A percentile compares a stretch with the other conserved stretches of the same genome.
phyloP scores from a whole-genome alignment of 1,140 invertebrate species.

The Hypothenemus hampei region DNA sequence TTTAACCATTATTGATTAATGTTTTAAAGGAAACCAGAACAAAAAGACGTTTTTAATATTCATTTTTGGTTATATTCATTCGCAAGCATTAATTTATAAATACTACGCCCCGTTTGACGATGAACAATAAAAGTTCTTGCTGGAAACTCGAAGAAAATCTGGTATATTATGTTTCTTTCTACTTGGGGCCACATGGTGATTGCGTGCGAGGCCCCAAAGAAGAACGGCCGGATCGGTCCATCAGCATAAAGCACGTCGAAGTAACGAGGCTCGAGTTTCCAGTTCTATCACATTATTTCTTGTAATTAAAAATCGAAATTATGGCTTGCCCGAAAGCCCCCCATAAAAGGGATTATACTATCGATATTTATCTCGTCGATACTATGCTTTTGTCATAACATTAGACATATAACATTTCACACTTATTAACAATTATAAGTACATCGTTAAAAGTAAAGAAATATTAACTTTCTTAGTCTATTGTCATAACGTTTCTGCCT shows the following conservation, averaged over 20 bases:
- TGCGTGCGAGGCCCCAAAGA: slow-evolving; percentile 14
- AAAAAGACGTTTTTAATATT: slow-evolving; percentile 17
- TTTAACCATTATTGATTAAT: slow-evolving; percentile 26
- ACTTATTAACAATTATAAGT: too few species aligned
- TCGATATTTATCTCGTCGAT: too few species aligned
- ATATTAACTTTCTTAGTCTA: too few species aligned
- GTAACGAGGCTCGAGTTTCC: slow-evolving; percentile 29
- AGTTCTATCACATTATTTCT: slow-evolving; percentile 30
- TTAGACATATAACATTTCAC: too few species aligned
- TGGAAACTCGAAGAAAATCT: not conserved
- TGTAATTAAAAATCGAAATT: slow-evolving; percentile 31
- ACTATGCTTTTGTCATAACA: too few species aligned
- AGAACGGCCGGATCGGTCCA: slow-evolving; percentile 20
- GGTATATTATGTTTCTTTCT: not conserved
- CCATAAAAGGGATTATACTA: too few species aligned
- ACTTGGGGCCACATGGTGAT: slow-evolving; percentile 1
- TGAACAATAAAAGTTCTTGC: too few species aligned
- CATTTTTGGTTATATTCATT: too few species aligned
- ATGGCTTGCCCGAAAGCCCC: slow-evolving; percentile 11
- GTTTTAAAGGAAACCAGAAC: slow-evolving; percentile 24
- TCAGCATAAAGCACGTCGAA: slow-evolving; percentile 28
- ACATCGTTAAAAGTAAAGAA: too few species aligned
- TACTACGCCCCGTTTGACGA: slow-evolving; percentile 16
- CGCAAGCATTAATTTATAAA: slow-evolving; percentile 17
- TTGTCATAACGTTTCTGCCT: too few species aligned